Evolutionary conservation across 2,797 vertebrate genomes (phyloP).

Genomic region (Acanthurus tractus): DNA sequence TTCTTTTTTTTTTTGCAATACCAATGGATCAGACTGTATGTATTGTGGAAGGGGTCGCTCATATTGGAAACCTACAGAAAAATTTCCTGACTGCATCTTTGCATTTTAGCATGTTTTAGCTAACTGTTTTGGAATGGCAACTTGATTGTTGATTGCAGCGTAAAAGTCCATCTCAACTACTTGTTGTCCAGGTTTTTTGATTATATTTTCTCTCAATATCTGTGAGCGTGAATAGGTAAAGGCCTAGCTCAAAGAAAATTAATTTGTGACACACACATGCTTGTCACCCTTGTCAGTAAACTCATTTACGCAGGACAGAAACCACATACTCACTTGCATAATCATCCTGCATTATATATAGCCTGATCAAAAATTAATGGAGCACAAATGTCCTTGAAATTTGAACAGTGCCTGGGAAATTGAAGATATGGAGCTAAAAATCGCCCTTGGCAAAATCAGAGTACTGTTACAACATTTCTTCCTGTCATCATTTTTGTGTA

Average conservation of each 20-base stretch:
- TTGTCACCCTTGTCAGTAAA: constrained; percentile 54
- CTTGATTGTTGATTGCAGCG: not conserved
- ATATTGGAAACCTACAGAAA: too few species aligned
- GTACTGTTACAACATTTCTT: constrained; percentile 52
- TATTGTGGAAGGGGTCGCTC: too few species aligned
- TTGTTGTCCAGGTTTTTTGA: not conserved
- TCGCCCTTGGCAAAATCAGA: constrained; percentile 41
- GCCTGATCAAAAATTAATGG: constrained; percentile 64
- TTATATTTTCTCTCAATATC: constrained; percentile 7
- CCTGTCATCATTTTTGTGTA: constrained; percentile 67
- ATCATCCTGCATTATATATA: constrained; percentile 49
- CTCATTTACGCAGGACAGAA: constrained; percentile 41
- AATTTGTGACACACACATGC: constrained; percentile 36
- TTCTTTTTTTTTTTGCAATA: not conserved
- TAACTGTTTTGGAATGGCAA: too few species aligned
- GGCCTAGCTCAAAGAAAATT: constrained; percentile 8
- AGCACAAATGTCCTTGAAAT: constrained; percentile 75
- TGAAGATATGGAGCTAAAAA: constrained; percentile 48
- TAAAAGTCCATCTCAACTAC: constrained; percentile 3
- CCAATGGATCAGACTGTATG: not conserved
- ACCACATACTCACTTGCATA: constrained; percentile 43
- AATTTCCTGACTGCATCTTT: too few species aligned
- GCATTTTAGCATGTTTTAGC: too few species aligned
- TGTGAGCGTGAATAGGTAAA: not conserved
- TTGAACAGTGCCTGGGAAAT: constrained; percentile 66